phyloP scores from a whole-genome alignment of 2,888 invertebrate species.

The Eilema caniola region DNA sequence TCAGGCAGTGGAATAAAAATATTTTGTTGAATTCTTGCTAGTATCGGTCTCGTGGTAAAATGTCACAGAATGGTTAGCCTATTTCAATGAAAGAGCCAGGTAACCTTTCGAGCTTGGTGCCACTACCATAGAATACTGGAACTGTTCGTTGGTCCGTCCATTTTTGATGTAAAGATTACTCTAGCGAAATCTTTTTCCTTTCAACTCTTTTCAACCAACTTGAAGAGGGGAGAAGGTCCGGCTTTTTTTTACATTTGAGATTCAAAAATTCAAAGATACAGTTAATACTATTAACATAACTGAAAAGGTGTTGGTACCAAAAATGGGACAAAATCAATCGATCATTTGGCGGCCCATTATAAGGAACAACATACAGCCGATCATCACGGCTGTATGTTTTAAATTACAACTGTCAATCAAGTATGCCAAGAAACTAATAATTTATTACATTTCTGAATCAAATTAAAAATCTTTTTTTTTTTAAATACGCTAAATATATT shows the following conservation, averaged over 20 bases:
- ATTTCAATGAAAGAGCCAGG: constrained; percentile 72
- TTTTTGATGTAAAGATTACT: constrained; percentile 34
- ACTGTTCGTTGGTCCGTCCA: constrained; percentile 48
- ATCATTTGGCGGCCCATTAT: constrained; percentile 59
- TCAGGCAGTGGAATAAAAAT: constrained; percentile 21
- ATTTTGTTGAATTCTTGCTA: constrained; percentile 5
- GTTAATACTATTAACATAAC: background rate
- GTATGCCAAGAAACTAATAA: constrained; percentile 55
- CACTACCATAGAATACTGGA: constrained; percentile 64
- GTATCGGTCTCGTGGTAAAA: constrained; percentile 37
- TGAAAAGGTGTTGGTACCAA: constrained; percentile 20
- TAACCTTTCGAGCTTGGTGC: constrained; percentile 63
- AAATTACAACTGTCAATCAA: constrained; percentile 83
- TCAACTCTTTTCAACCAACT: background rate
- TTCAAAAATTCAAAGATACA: background rate
- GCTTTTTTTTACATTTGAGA: too few relatives aligned
- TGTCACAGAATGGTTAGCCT: constrained; percentile 65
- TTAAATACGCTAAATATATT: background rate
- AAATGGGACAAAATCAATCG: constrained; percentile 56
- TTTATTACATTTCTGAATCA: constrained; percentile 61
- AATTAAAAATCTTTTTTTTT: constrained; percentile 24
- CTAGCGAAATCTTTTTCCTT: too few relatives aligned
- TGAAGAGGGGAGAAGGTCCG: too few relatives aligned
- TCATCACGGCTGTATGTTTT: too few relatives aligned
- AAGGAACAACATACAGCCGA: constrained; percentile 52